These are phyloP conservation scores for Noctilio leporinus DNA, from an alignment of 2,113 vertebrate genomes.

Conservation along the genomic window DNA sequence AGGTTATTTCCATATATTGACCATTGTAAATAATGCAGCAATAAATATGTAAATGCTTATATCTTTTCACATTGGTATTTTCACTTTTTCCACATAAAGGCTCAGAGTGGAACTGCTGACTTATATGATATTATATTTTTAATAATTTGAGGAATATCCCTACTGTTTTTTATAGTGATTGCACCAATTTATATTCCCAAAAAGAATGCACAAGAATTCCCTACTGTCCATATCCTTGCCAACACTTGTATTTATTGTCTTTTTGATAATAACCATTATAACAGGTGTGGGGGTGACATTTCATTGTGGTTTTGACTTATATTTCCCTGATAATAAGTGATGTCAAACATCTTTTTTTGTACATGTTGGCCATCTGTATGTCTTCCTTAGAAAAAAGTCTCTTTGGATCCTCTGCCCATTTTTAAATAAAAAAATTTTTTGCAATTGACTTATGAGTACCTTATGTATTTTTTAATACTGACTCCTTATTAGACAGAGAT, in stretches of 20 bases:
- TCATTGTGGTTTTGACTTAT: not conserved
- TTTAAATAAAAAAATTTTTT: not conserved
- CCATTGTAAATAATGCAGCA: not conserved
- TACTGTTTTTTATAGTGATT: not conserved
- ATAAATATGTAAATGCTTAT: not conserved
- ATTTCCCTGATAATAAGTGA: not conserved
- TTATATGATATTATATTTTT: not conserved
- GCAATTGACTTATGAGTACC: not conserved
- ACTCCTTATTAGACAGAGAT: not conserved
- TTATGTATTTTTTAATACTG: not conserved
- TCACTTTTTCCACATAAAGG: not conserved
- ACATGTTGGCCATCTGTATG: not conserved
- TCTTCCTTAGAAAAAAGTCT: not conserved
- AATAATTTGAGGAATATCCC: not conserved
- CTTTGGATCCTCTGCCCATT: not conserved
- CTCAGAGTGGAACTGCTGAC: not conserved
- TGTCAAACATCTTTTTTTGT: not conserved
- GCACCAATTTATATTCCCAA: not conserved
- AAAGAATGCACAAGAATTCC: not conserved
- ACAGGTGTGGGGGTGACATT: not conserved
- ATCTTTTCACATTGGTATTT: not conserved
- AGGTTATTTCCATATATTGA: not conserved
- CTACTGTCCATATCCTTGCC: not conserved
- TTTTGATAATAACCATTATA: not conserved
- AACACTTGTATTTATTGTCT: not conserved